Evolutionary conservation across 2,797 vertebrate genomes (phyloP).

Genomic region (Taenioides sp.): DNA sequence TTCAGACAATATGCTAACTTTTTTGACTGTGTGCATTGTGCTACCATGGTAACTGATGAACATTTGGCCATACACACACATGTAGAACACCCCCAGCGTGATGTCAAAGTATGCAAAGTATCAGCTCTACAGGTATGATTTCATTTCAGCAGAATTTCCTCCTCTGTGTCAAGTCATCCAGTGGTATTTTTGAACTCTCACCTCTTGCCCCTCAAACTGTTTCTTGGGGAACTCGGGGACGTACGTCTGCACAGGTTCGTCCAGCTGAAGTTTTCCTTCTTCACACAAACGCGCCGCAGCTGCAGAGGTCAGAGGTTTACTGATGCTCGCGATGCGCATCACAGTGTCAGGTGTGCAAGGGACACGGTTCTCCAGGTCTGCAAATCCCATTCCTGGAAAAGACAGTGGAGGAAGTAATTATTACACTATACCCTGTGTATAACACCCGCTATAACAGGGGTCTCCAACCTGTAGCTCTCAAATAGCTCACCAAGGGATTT

Average conservation of each 20-base stretch:
- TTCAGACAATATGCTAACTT: too few species aligned
- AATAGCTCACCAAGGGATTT: too few species aligned
- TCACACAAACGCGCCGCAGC: conserved; percentile 91
- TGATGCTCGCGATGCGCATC: conserved; percentile 96
- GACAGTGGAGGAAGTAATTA: neutral
- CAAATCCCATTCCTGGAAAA: conserved; percentile 87
- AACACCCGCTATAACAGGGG: too few species aligned
- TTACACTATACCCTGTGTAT: neutral
- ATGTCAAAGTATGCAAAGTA: neutral
- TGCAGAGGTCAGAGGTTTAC: conserved; percentile 92
- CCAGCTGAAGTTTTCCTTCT: conserved; percentile 89
- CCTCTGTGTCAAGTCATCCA: neutral
- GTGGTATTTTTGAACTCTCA: conserved; percentile 56
- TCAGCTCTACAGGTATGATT: neutral
- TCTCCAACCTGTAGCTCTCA: too few species aligned
- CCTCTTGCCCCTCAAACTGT: conserved; percentile 88
- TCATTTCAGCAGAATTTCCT: neutral
- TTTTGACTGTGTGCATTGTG: too few species aligned
- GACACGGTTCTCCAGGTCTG: conserved; percentile 93
- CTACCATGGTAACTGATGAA: too few species aligned
- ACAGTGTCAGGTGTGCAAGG: conserved; percentile 85
- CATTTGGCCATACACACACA: too few species aligned
- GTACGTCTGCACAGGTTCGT: conserved; percentile 91
- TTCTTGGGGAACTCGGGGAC: conserved; percentile 96
- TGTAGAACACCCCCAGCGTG: too few species aligned